Base-by-base conservation (phyloP, 1,140 invertebrate species). In the Pygmarrhopalites habei region DNA sequence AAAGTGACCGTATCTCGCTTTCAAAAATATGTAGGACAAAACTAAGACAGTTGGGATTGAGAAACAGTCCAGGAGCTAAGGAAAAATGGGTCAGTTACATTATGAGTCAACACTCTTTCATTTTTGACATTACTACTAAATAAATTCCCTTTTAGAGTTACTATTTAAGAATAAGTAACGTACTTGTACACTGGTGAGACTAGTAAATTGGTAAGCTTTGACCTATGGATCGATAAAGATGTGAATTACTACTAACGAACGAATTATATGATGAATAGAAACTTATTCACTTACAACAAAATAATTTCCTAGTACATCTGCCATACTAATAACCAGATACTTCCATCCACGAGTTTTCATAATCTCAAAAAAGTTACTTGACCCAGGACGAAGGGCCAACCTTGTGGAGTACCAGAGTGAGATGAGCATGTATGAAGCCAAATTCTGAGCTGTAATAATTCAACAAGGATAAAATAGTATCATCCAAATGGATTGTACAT, bases 271-370 rank as follows among this genome's bases (percentile, higher is more conserved):
- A n/a, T n/a, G n/a, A n/a, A n/a, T n/a, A n/a, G n/a, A n/a, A n/a
- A n/a, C n/a, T n/a, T n/a, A n/a, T n/a, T n/a, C n/a, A 57, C 84
- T 84, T 23, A 86, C 83, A 57, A 88, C 80, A 59, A 89, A 74
- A 61, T 83, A 88, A 74, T 88, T 88, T 25, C 86, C 86, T 75
- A 88, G 83, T 4, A 92, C 89, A 76, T 93, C 90, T 62, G 86
- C 82, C n/a, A 86, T 69, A 1, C 86, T 85, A 23, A 89, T 75
- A 29, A 89, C 72, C 55, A 87, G 78, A 76, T 90, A 89, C 69
- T 85, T 81, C 84, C 84, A 87, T 7, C 85, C 84, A 56, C 83
- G 79, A 21, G 81, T 79, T 74, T 80, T 82, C 72, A 90, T 79
- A n/a, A 89, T 81, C 7, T 81, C 77, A 52, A 82, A 75, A 44